phyloP scores from a whole-genome alignment of 2,888 invertebrate genomes.

The Amiota mariae region DNA sequence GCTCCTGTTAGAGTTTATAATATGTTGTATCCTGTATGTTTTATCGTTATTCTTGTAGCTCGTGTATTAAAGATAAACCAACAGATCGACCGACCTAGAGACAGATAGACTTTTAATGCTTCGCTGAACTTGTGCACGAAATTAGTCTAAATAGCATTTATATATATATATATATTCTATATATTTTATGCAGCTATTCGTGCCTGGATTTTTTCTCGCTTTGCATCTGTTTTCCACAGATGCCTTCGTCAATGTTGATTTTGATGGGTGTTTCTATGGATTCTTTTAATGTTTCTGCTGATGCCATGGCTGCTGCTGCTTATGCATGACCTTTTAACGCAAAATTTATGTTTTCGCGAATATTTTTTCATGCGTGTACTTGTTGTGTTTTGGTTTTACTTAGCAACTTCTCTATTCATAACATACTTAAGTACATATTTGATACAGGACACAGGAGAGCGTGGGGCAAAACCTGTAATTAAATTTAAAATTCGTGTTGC shows the following conservation, averaged over 20 bases:
- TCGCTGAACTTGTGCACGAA: not conserved
- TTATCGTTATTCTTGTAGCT: too few species aligned
- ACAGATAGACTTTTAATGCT: not conserved
- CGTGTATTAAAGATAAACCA: too few species aligned
- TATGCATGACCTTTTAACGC: not conserved
- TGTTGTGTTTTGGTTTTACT: not conserved
- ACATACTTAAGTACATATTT: not conserved
- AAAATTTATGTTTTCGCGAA: not conserved
- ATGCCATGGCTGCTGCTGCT: not conserved
- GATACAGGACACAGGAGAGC: too few species aligned
- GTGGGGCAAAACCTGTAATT: not conserved
- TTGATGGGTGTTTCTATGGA: not conserved
- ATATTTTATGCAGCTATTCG: too few species aligned
- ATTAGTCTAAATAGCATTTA: not conserved
- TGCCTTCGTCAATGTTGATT: not conserved
- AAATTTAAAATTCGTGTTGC: constrained; percentile 10
- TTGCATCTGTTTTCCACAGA: not conserved
- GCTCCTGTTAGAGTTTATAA: too few species aligned
- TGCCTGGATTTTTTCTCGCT: not conserved
- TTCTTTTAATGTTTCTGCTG: not conserved
- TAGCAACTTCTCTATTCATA: not conserved
- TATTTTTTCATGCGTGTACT: not conserved
- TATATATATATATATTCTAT: not conserved
- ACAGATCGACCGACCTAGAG: not conserved
- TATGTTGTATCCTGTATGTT: too few species aligned